Percentiles rank a stretch among this genome's conserved stretches.
These are phyloP conservation scores for Euphonia xanthogaster DNA, from an alignment of 2,797 vertebrate species.

Conservation along the genomic window DNA sequence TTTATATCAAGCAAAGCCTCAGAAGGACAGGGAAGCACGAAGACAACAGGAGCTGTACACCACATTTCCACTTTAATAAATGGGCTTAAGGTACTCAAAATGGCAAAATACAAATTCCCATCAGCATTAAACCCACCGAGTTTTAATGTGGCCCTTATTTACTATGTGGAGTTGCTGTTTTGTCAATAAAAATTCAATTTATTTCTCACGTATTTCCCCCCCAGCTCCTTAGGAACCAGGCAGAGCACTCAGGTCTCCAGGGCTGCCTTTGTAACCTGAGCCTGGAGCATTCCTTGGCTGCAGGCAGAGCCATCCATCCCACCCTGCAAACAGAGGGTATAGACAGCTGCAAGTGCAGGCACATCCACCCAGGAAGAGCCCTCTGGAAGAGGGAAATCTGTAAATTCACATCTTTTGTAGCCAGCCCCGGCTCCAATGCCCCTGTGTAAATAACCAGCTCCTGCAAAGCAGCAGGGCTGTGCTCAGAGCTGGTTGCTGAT, in stretches of 20 bases:
- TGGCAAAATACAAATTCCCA: neutral
- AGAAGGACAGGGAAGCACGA: neutral
- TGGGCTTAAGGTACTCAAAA: neutral
- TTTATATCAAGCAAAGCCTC: neutral
- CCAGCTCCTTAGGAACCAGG: neutral
- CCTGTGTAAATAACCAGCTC: neutral
- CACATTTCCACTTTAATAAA: neutral
- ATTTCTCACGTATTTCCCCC: neutral
- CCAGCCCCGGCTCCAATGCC: neutral
- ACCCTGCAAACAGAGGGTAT: neutral
- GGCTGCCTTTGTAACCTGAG: constrained; percentile 3
- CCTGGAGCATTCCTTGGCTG: neutral
- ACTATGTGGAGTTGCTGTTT: neutral
- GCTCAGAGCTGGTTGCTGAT: neutral
- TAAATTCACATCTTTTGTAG: rapidly evolving
- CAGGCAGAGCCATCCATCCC: neutral
- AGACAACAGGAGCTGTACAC: neutral
- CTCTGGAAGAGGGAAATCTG: neutral
- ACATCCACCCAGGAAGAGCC: neutral
- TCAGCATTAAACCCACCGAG: rapidly evolving
- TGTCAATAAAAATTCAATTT: neutral
- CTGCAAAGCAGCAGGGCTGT: neutral
- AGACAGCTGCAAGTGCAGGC: neutral
- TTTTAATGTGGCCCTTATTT: neutral
- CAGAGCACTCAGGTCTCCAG: neutral